Evolutionary conservation across 92 coral and sea anemone species (phyloP), one percentile per base, ranked within the genome.

Genomic region (Epizoanthus illoricatus): DNA sequence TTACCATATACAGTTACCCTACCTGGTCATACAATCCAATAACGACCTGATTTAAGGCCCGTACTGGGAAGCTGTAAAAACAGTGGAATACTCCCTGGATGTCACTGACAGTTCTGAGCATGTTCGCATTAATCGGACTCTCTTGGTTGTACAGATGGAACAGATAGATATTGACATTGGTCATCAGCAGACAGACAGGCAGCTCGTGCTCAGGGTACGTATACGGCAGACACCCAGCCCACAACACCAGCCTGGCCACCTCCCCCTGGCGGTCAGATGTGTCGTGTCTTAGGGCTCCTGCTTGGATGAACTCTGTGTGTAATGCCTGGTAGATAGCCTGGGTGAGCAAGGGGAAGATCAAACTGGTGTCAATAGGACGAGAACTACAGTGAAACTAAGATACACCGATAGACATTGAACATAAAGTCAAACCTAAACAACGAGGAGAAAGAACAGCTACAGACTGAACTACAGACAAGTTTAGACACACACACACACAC

Each of bases 191-290:
- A 64, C 98, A 96, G 23, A 93, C 93, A 9, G 99, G 97, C 9
- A 96, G 89, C 76, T 96, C 99, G 81, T 88, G 97, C 40, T 93
- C 98, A 3, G 99, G 99, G 43, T 86, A 91, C 39, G 91, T 88
- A 87, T 96, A 96, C 61, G 99, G 99, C n/a, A 96, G 96, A 43
- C 99, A 96, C 16, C 97, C 93, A 3, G 92, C 88, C 99, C 99
- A 96, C 28, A 96, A 81, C 7, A 90, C 85, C 84, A 93, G 58
- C 62, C 90, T 90, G 36, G 80, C 92, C 65, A 80, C 59, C 76
- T 96, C 99, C 41, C 87, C 81, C 18, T 72, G 84, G 84, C 83
- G 79, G 69, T 90, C 89, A 13, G 94, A 91, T 67, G 83, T 87
- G 45, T 80, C 91, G 65, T 85, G 91, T 52, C 80, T 73, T 58